A percentile compares a stretch with the other conserved stretches of the same genome.
phyloP scores from a whole-genome alignment of 1,140 invertebrate genomes.

The Drosophila aff. region DNA sequence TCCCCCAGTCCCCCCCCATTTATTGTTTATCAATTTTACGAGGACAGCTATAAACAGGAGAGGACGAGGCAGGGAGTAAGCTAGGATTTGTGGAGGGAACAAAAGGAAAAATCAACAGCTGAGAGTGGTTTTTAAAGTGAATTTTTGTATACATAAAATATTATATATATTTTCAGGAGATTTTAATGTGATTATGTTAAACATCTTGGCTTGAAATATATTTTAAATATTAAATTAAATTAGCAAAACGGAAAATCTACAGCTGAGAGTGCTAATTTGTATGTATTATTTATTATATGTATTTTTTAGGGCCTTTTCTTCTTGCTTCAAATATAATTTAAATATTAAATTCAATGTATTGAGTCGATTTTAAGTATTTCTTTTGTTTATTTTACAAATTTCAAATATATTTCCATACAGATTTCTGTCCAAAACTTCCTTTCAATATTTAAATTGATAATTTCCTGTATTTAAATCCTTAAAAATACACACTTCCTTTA shows the following conservation, averaged over 20 bases:
- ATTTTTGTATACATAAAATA: neutral
- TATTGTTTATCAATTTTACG: constrained; percentile 75
- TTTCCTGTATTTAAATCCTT: neutral
- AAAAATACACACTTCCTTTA: neutral
- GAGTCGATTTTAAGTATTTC: neutral
- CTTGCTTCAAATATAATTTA: no score
- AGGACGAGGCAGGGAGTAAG: no score
- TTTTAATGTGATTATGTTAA: neutral
- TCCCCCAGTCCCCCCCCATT: constrained; percentile 8
- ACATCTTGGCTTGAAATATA: neutral
- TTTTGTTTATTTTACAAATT: neutral
- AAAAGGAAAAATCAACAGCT: neutral
- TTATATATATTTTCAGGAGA: neutral
- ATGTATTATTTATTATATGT: no score
- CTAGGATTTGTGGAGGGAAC: neutral
- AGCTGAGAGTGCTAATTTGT: neutral
- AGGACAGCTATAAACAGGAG: constrained; percentile 28
- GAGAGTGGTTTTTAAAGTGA: neutral
- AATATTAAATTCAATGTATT: neutral
- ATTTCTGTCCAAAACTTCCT: neutral
- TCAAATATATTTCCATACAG: neutral
- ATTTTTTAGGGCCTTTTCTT: neutral
- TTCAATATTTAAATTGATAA: neutral
- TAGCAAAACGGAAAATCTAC: neutral
- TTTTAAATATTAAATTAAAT: neutral